Evolutionary conservation across 2,797 vertebrate genomes (phyloP), one percentile per base, ranked within the genome.

Genomic region (Poeciliopsis presidionis): DNA sequence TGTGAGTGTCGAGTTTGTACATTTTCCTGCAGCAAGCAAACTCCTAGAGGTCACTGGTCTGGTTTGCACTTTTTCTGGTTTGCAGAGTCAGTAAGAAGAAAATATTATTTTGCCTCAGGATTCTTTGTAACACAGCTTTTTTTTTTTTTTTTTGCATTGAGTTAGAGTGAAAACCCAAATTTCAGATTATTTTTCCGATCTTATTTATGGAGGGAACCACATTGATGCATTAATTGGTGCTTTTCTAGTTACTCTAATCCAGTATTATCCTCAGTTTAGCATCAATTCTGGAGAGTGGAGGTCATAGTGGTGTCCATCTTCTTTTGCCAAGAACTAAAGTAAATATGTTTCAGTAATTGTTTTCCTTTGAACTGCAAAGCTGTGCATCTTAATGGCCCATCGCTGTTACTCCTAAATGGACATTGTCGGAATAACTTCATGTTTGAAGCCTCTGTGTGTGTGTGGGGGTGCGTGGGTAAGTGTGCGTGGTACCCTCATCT

Each of bases 351-450:
- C 18, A 72, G 16, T 41, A 83, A 74, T 39, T 71, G 67, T 77
- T 76, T 74, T 71, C 76, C 75, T 84, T 84, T 81, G 76, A 86
- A 72, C 6, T 1, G 73, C 76, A 65, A 87, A 6, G 83, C 87
- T 87, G 88, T 90, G 82, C 69, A 18, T 91, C 89, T 71, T 13
- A 51, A 86, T 81, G 43, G 72, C 81, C 73, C 75, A 57, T 81
- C 76, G 72, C 75, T 83, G 86, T 89, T 82, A 43, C 82, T 80
- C 81, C 80, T 49, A 81, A 71, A 14, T 0, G 51, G 81, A 80
- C 80, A n/a, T 72, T 61, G 41, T 79, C 53, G 74, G 81, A 85
- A 79, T 86, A 80, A 81, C 65, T 25, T 36, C 22, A 41, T 72
- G 83, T 83, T 78, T 6, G 46, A 76, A 65, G 77, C 80, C 33